Percentiles rank a stretch among this genome's conserved stretches.
phyloP scores from a whole-genome alignment of 2,888 invertebrate genomes.

The Drosophila vallismaia region DNA sequence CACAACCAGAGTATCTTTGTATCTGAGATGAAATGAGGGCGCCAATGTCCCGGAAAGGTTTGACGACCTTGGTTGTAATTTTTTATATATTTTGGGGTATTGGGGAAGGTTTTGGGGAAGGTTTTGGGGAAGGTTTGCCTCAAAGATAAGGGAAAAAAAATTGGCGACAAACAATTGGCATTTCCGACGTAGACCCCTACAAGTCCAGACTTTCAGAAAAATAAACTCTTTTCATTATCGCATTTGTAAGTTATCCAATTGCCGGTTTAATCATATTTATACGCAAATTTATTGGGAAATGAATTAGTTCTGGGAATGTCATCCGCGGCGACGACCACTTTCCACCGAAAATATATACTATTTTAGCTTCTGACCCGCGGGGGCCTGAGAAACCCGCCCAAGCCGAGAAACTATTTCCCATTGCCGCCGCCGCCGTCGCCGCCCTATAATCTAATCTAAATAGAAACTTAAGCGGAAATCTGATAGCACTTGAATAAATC shows the following conservation, averaged over 20 bases:
- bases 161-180: slow-evolving; percentile 5
- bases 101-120: neutral
- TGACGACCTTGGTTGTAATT: slow-evolving; percentile 15
- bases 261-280: slow-evolving; percentile 2
- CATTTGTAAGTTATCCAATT: slow-evolving; percentile 14
- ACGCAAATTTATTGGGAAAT: slow-evolving; percentile 24
- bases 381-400: slow-evolving; percentile 3
- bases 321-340: neutral
- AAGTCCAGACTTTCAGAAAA: neutral
- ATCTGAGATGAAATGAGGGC: slow-evolving; percentile 42
- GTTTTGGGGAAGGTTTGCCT: neutral
- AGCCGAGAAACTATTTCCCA: neutral
- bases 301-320: slow-evolving; percentile 14
- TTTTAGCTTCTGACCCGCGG: slow-evolving; percentile 13
- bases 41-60: slow-evolving; percentile 47
- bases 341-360: slow-evolving; percentile 3
- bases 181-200: slow-evolving; percentile 11
- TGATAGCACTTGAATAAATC: slow-evolving; percentile 19
- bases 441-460: slow-evolving; percentile 23
- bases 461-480: slow-evolving; percentile 36
- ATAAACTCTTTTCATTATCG: slow-evolving; percentile 12
- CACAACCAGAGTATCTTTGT: neutral
- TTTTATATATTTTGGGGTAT: neutral
- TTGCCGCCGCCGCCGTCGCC: neutral
- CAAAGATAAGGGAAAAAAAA: neutral